Conservation (phyloP, 2,888 invertebrate species). For the Drosophila peninsularis region DNA sequence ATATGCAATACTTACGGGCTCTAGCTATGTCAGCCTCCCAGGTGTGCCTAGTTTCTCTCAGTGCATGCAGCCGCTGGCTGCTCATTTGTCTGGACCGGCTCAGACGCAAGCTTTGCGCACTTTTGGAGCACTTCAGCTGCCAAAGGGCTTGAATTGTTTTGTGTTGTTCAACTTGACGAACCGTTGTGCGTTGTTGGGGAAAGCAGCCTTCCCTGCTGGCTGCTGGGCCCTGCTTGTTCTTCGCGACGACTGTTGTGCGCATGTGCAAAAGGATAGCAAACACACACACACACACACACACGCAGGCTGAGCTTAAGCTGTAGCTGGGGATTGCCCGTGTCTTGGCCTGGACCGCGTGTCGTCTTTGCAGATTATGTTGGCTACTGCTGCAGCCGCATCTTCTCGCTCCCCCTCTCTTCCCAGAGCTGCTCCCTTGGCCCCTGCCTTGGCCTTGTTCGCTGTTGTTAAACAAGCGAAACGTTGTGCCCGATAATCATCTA, state of each 20-base stretch:
- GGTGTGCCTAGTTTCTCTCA: slow-evolving; percentile 12
- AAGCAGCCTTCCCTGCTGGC: slow-evolving; percentile 39
- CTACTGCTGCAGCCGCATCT: slow-evolving; percentile 34
- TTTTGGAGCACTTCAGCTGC: slow-evolving; percentile 79
- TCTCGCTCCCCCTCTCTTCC: slow-evolving; percentile 12
- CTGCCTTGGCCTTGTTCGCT: slow-evolving; percentile 59
- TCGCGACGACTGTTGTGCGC: slow-evolving; percentile 32
- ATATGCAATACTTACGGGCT: neutral
- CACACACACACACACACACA: slow-evolving; percentile 7
- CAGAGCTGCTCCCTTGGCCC: neutral
- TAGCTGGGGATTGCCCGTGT: slow-evolving; percentile 60
- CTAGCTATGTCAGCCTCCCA: neutral
- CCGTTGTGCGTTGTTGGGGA: slow-evolving; percentile 56
- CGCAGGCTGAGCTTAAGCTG: slow-evolving; percentile 19
- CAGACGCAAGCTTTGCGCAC: slow-evolving; percentile 79
- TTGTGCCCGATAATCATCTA: slow-evolving; percentile 79
- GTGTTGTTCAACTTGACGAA: slow-evolving; percentile 48
- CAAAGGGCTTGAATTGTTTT: slow-evolving; percentile 40
- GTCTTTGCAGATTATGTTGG: slow-evolving; percentile 48
- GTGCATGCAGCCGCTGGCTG: slow-evolving; percentile 58
- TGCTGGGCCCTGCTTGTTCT: slow-evolving; percentile 1
- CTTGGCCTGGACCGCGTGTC: slow-evolving; percentile 41
- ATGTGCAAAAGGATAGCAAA: slow-evolving; percentile 65
- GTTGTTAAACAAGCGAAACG: slow-evolving; percentile 81
- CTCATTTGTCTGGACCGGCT: slow-evolving; percentile 75